These are phyloP conservation scores for Cordilura impudica DNA, from an alignment of 2,888 invertebrate genomes.

Conservation along the genomic window DNA sequence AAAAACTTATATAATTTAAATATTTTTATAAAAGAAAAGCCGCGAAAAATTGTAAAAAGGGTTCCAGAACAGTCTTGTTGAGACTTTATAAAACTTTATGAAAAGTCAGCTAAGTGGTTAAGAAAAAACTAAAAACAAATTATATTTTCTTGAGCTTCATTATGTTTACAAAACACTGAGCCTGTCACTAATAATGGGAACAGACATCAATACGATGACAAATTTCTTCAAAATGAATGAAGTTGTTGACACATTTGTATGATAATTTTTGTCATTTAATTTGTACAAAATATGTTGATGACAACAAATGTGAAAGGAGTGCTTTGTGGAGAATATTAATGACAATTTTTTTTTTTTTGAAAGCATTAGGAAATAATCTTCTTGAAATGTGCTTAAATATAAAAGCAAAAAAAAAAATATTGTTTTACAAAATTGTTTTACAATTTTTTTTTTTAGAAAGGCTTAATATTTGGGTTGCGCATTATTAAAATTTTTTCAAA, in stretches of 20 bases:
- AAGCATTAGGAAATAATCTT: neutral
- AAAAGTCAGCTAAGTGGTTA: no score
- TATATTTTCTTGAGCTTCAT: neutral
- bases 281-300: neutral
- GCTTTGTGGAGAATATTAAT: conserved; percentile 1
- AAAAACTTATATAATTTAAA: no score
- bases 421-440: neutral
- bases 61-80: no score
- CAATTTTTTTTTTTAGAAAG: conserved; percentile 2
- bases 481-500: no score
- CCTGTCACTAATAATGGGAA: neutral
- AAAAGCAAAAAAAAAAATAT: neutral
- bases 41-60: no score
- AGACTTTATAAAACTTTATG: no score
- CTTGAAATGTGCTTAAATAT: neutral
- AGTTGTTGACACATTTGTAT: conserved; percentile 27
- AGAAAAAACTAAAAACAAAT: neutral
- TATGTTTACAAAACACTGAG: neutral
- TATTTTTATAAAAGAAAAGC: no score
- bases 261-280: conserved; percentile 16
- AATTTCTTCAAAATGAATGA: conserved; percentile 27
- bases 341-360: neutral
- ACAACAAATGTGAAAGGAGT: conserved; percentile 35
- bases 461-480: no score
- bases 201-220: conserved; percentile 32